Evolutionary conservation across 1,140 invertebrate genomes (phyloP).

Genomic region (Anastrepha obliqua): DNA sequence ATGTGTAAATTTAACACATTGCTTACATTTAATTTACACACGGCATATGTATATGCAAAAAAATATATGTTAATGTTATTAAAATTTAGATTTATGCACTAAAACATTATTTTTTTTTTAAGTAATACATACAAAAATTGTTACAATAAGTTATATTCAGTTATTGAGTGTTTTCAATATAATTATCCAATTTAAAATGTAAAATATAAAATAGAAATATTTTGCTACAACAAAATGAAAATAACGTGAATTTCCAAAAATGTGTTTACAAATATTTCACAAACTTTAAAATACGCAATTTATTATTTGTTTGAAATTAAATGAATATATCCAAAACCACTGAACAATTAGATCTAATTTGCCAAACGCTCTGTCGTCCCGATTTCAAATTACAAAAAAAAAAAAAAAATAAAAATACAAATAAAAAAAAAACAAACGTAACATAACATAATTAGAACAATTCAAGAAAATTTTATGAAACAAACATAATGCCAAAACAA

Average conservation of each 20-base stretch:
- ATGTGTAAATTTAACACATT: constrained; percentile 46
- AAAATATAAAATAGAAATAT: constrained; percentile 39
- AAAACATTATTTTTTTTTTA: neutral
- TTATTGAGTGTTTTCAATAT: constrained; percentile 2
- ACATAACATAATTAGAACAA: constrained; percentile 31
- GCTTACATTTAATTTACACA: constrained; percentile 52
- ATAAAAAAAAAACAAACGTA: constrained; percentile 61
- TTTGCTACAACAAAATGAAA: constrained; percentile 50
- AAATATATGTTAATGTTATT: constrained; percentile 13
- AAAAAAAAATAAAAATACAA: constrained; percentile 62
- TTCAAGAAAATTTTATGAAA: constrained; percentile 67
- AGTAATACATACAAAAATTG: constrained; percentile 40
- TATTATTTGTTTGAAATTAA: neutral
- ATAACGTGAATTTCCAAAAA: neutral
- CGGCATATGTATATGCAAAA: constrained; percentile 26
- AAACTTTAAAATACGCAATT: neutral
- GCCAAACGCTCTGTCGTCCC: constrained; percentile 73
- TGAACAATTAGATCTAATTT: constrained; percentile 67
- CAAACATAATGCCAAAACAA: constrained; percentile 63
- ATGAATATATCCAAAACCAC: neutral
- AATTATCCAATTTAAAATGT: constrained; percentile 17
- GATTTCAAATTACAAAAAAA: constrained; percentile 60
- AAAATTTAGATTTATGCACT: constrained; percentile 43
- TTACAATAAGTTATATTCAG: constrained; percentile 12
- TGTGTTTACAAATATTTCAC: neutral